Evolutionary conservation across 1,140 invertebrate genomes (phyloP), one percentile per base, ranked within the genome.

Genomic region (Capitella teleta): DNA sequence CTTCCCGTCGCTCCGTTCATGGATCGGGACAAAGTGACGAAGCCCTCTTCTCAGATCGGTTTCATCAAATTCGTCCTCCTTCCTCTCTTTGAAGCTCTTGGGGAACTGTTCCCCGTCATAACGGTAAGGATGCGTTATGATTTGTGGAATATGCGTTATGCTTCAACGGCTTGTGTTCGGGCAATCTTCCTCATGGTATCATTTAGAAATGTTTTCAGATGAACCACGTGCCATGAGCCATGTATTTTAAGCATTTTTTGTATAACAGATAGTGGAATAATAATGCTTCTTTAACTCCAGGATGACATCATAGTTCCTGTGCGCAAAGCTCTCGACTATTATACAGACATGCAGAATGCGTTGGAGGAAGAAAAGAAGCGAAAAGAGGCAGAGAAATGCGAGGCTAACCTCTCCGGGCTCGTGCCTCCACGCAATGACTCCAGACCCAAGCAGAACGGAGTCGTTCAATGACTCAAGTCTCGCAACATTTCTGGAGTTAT

Each of bases 21-120:
- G 86, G 86, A 89, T 64, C 77, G 85, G n/a, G 85, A 88, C 51
- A 87, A 87, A 73, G 84, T 89, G 12, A 87, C 84, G 32, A 88
- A 88, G 69, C 82, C 84, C 3, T 83, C 84, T 24, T 86, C 85
- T 0, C 86, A 89, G 65, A 84, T 85, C 63, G 83, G 83, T 47
- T 89, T 89, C 69, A 89, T 89, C 58, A 85, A 85, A 18, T 78
- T 86, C 57, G 85, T 88, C 28, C 74, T 89, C 1, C 70, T 89
- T 48, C 86, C 86, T 1, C 74, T 87, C 2, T 86, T 86, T 63
- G 83, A 86, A 67, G 78, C 81, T 1, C 73, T 87, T 14, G 83
- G 81, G 6, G 79, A 84, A 58, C 73, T 85, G 23, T 36, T 47
- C 19, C 45, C 45, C 16, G 19, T 19, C 5, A 47, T 36, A 6